A percentile compares a stretch with the other conserved stretches of the same genome.
Conservation (phyloP, 2,113 vertebrate genomes). For the Podocnemis expansa region DNA sequence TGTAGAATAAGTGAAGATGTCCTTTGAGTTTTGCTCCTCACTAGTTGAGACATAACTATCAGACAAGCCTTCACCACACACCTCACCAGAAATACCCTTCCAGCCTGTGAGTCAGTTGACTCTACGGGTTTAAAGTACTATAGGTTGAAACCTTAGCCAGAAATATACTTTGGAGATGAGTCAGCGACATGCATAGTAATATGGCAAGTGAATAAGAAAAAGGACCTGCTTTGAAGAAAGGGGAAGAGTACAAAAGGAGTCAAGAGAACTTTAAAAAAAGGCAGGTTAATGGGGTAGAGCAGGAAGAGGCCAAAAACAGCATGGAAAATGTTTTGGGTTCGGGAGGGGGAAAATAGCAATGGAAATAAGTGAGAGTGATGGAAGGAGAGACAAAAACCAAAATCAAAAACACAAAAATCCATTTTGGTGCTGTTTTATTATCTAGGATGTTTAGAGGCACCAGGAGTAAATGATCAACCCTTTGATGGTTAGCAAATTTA, state of each 20-base stretch:
- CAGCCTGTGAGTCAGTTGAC: background rate
- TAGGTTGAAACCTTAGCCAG: background rate
- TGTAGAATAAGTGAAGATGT: background rate
- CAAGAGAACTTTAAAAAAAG: background rate
- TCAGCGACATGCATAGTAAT: background rate
- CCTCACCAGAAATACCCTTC: background rate
- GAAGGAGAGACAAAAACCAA: background rate
- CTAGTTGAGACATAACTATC: background rate
- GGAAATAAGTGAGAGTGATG: background rate
- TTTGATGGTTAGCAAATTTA: background rate
- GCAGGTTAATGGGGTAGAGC: fast-evolving
- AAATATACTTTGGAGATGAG: background rate
- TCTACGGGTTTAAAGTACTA: background rate
- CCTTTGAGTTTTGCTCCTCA: background rate
- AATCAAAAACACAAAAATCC: background rate
- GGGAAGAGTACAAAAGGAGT: background rate
- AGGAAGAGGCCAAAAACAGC: background rate
- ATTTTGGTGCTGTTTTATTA: background rate
- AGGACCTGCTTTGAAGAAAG: background rate
- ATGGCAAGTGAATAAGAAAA: background rate
- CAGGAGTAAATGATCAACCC: background rate
- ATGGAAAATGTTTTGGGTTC: background rate
- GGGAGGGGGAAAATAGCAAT: background rate
- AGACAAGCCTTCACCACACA: background rate
- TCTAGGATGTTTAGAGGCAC: background rate